These are phyloP conservation scores for Synergus gifuensis DNA, from an alignment of 2,888 invertebrate genomes.

Conservation along the genomic window DNA sequence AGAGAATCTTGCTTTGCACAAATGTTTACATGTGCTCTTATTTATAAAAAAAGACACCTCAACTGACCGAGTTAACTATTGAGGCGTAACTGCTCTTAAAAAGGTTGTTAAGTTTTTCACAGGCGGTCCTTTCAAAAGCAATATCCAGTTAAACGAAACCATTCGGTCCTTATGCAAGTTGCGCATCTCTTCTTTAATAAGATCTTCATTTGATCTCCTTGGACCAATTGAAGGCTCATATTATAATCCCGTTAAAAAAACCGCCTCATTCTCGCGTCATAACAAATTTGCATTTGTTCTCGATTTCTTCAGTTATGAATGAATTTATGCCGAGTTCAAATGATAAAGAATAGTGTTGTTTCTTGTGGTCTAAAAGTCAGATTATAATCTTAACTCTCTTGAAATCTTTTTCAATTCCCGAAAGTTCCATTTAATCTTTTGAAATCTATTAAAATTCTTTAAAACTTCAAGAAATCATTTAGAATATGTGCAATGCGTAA, in stretches of 20 bases:
- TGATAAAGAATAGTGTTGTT: no score
- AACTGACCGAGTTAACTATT: slow-evolving; percentile 3
- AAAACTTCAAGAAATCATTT: no score
- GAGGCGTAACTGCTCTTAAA: not conserved
- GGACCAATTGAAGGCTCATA: slow-evolving; percentile 9
- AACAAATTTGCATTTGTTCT: not conserved
- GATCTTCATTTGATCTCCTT: slow-evolving; percentile 4
- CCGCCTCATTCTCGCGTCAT: not conserved
- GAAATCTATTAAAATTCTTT: no score
- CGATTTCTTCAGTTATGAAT: not conserved
- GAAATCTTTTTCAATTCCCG: no score
- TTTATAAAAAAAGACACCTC: not conserved
- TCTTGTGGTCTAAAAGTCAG: no score
- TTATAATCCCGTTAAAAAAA: slow-evolving; percentile 4
- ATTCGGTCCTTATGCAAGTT: not conserved
- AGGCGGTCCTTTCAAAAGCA: slow-evolving; percentile 4
- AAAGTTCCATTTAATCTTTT: no score
- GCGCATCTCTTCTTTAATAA: not conserved
- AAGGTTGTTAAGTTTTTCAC: slow-evolving; percentile 5
- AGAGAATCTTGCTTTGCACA: not conserved
- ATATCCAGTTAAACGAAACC: slow-evolving; percentile 20
- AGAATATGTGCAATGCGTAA: no score
- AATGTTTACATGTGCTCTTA: not conserved
- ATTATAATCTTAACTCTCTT: no score
- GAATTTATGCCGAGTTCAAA: no score